phyloP scores from a whole-genome alignment of 2,113 vertebrate species.

The Calonectris borealis region DNA sequence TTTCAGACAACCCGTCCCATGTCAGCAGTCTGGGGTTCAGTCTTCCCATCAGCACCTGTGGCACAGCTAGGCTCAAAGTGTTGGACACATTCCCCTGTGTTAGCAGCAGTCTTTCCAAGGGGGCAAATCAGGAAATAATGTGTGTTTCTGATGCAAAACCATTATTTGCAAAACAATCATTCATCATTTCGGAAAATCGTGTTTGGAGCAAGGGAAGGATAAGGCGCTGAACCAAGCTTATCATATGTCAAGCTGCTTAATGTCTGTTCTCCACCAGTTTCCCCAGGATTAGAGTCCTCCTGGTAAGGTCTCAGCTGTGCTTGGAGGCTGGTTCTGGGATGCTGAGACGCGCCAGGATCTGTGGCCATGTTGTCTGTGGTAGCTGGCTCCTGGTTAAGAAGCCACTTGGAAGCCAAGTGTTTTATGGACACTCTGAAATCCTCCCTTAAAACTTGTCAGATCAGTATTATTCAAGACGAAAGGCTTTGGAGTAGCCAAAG shows the following conservation, averaged over 20 bases:
- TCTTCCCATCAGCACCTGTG: background rate
- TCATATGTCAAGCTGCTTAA: background rate
- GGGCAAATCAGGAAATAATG: background rate
- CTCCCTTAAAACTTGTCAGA: background rate
- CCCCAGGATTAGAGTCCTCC: background rate
- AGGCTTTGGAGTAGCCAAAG: background rate
- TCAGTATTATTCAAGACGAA: background rate
- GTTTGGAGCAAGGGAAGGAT: background rate
- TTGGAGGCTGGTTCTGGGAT: background rate
- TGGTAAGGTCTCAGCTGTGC: background rate
- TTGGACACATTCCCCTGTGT: background rate
- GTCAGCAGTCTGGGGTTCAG: background rate
- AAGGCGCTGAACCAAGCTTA: background rate
- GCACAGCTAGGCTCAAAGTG: background rate
- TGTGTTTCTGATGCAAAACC: background rate
- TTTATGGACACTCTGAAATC: background rate
- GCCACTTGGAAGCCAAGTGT: background rate
- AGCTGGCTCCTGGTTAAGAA: background rate
- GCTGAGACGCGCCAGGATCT: background rate
- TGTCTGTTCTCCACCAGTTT: background rate
- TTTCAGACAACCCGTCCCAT: background rate
- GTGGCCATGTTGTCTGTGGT: background rate
- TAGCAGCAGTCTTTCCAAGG: background rate
- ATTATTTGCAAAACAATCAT: background rate
- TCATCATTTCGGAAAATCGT: background rate